Conservation (phyloP, 2,797 vertebrate genomes). For the Argya squamiceps region DNA sequence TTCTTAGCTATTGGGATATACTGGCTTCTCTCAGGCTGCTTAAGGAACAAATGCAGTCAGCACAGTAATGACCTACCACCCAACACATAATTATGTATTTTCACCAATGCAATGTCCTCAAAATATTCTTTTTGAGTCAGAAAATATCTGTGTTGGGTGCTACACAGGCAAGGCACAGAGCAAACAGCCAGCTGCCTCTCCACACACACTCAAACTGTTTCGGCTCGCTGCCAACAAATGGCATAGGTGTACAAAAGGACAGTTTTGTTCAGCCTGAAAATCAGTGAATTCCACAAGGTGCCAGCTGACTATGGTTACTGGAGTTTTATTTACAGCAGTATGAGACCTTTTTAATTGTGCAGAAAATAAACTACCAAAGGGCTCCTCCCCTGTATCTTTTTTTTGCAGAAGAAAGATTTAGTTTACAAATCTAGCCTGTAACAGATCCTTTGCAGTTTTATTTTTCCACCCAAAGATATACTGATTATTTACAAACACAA, state of each 20-base stretch:
- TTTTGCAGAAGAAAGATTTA: constrained; percentile 2
- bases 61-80: constrained; percentile 27
- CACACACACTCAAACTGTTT: background rate
- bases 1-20: constrained; percentile 57
- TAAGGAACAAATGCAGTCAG: constrained; percentile 47
- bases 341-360: constrained; percentile 27
- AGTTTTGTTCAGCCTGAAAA: constrained; percentile 5
- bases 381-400: background rate
- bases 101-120: background rate
- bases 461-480: constrained; percentile 29
- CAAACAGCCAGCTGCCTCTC: background rate
- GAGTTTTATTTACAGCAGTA: constrained; percentile 20
- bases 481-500: constrained; percentile 54
- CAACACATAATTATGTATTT: constrained; percentile 23
- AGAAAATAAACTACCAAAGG: constrained; percentile 6
- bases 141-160: background rate
- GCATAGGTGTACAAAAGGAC: background rate
- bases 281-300: background rate
- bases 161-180: background rate
- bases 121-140: background rate
- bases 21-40: constrained; percentile 46
- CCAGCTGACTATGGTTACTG: background rate
- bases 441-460: constrained; percentile 2
- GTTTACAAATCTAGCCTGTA: constrained; percentile 9
- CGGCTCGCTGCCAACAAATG: background rate